Evolutionary conservation across 2,113 vertebrate species (phyloP).

Genomic region (Regulus satrapa): DNA sequence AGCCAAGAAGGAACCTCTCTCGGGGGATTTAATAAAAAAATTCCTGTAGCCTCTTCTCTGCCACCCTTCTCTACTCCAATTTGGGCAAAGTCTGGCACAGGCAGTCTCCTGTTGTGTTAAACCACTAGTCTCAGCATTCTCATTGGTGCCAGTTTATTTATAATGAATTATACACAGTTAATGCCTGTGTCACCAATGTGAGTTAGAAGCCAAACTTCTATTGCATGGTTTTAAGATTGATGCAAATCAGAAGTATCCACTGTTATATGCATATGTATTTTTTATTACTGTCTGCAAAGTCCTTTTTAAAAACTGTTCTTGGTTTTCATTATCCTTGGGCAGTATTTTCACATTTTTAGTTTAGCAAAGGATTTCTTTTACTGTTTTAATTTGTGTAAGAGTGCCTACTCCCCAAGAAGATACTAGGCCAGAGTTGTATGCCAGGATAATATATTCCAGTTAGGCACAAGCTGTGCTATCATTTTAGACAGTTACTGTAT

Average conservation of each 20-base stretch:
- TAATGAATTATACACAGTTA: neutral
- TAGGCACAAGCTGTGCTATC: neutral
- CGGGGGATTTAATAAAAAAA: neutral
- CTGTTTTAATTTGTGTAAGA: neutral
- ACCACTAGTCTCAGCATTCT: neutral
- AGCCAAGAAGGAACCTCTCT: neutral
- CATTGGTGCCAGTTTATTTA: neutral
- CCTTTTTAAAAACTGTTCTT: neutral
- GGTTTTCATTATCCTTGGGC: neutral
- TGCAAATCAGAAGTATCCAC: neutral
- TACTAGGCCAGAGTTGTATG: neutral
- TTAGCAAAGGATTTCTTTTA: neutral
- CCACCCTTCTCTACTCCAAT: neutral
- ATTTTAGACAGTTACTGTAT: neutral
- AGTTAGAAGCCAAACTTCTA: neutral
- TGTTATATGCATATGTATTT: neutral
- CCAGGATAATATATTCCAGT: neutral
- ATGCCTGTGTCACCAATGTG: fast-evolving
- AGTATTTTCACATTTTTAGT: neutral
- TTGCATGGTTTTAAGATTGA: neutral
- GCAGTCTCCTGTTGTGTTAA: neutral
- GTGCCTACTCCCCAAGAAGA: neutral
- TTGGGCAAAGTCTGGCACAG: neutral
- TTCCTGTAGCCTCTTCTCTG: neutral
- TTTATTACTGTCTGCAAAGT: neutral